Conservation (phyloP, 2,797 vertebrate species). For the Limosa lapponica region DNA sequence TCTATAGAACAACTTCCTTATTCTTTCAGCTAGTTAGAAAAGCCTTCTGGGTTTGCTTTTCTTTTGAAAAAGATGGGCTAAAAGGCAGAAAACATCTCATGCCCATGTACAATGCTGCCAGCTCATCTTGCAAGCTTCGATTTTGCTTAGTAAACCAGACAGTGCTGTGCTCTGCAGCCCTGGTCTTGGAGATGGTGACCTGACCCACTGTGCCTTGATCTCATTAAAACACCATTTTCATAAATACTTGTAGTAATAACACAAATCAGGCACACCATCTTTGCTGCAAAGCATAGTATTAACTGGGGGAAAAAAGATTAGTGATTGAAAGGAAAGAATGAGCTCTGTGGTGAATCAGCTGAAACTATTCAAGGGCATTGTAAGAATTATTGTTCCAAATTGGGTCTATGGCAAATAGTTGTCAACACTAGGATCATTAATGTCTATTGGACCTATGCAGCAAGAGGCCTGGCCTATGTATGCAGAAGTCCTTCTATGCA, state of each 20-base stretch:
- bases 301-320: background rate
- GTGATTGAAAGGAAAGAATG: background rate
- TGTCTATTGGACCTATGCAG: background rate
- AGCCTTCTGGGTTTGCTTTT: background rate
- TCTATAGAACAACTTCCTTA: background rate
- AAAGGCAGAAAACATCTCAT: constrained; percentile 13
- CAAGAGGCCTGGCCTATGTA: background rate
- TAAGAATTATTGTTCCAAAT: background rate
- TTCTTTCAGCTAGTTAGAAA: background rate
- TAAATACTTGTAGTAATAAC: constrained; percentile 44
- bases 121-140: background rate
- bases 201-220: background rate
- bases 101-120: background rate
- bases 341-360: background rate
- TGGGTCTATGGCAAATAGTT: background rate
- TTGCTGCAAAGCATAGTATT: background rate
- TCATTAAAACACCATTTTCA: constrained; percentile 15
- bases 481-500: background rate
- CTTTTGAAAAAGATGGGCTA: constrained; percentile 36
- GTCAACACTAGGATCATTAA: background rate
- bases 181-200: background rate
- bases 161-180: background rate
- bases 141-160: background rate
- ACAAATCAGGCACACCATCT: constrained; percentile 2
- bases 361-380: background rate